Conservation (phyloP, 2,888 invertebrate genomes). For the Meiosimyza decipiens region DNA sequence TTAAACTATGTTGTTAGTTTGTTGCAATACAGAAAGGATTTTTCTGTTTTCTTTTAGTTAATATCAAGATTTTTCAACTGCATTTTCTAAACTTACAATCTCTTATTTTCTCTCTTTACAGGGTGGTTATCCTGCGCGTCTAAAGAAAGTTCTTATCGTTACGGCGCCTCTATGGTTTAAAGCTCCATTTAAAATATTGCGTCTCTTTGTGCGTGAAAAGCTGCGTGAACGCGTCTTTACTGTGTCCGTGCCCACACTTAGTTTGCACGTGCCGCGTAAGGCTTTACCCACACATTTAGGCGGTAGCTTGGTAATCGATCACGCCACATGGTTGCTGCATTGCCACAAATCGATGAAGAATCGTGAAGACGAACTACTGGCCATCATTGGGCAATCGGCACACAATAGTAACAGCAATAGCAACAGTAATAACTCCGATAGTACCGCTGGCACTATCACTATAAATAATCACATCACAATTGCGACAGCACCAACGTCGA, state of each 20-base stretch:
- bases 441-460: slow-evolving; percentile 45
- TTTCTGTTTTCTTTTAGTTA: background rate
- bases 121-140: slow-evolving; percentile 97
- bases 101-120: slow-evolving; percentile 66
- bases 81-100: background rate
- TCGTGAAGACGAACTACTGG: slow-evolving; percentile 70
- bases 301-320: slow-evolving; percentile 87
- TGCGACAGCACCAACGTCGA: slow-evolving; percentile 59
- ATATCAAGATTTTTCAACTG: too few species aligned
- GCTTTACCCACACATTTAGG: slow-evolving; percentile 91
- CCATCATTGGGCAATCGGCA: slow-evolving; percentile 65
- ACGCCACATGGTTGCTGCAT: slow-evolving; percentile 85
- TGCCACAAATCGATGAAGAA: slow-evolving; percentile 88
- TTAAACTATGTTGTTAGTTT: background rate
- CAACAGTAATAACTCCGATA: slow-evolving; percentile 40
- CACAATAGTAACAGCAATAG: slow-evolving; percentile 48
- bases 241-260: slow-evolving; percentile 89
- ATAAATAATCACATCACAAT: slow-evolving; percentile 55
- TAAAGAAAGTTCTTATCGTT: slow-evolving; percentile 97
- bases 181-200: slow-evolving; percentile 94
- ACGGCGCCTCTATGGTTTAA: slow-evolving; percentile 99
- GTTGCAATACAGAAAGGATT: background rate
- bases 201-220: slow-evolving; percentile 95
- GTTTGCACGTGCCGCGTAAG: slow-evolving; percentile 88
- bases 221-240: slow-evolving; percentile 95